Conservation (phyloP, 2,888 invertebrate genomes). For the Eupithecia pulchellata region DNA sequence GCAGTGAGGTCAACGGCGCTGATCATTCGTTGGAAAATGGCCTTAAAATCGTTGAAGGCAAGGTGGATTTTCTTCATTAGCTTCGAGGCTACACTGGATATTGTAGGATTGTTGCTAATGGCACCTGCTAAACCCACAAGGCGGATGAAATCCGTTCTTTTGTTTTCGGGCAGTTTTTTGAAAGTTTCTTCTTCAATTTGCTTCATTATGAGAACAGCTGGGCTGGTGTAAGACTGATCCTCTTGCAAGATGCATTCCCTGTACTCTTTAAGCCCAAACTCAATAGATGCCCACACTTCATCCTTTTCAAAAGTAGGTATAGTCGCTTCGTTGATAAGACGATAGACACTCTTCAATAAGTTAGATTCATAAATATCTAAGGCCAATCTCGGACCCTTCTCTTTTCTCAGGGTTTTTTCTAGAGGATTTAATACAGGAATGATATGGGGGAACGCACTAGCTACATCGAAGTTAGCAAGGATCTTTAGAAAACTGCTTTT, state of each 20-base stretch:
- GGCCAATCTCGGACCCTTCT: conserved; percentile 55
- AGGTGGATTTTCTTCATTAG: conserved; percentile 88
- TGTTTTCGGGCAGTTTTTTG: conserved; percentile 73
- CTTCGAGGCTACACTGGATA: conserved; percentile 86
- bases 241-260: conserved; percentile 74
- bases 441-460: conserved; percentile 72
- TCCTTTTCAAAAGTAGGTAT: conserved; percentile 70
- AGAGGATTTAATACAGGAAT: conserved; percentile 60
- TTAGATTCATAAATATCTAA: conserved; percentile 82
- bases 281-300: conserved; percentile 86
- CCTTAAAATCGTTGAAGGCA: conserved; percentile 85
- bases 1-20: conserved; percentile 74
- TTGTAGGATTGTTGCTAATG: conserved; percentile 84
- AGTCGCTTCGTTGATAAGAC: conserved; percentile 83
- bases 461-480: conserved; percentile 75
- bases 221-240: conserved; percentile 65
- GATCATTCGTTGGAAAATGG: conserved; percentile 86
- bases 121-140: conserved; percentile 85
- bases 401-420: conserved; percentile 53
- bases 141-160: conserved; percentile 78
- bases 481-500: conserved; percentile 79
- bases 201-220: conserved; percentile 82
- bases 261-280: conserved; percentile 81
- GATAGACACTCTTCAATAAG: conserved; percentile 82
- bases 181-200: conserved; percentile 85